These are phyloP conservation scores for Pecten maximus DNA, from an alignment of 2,888 invertebrate genomes.

Conservation along the genomic window DNA sequence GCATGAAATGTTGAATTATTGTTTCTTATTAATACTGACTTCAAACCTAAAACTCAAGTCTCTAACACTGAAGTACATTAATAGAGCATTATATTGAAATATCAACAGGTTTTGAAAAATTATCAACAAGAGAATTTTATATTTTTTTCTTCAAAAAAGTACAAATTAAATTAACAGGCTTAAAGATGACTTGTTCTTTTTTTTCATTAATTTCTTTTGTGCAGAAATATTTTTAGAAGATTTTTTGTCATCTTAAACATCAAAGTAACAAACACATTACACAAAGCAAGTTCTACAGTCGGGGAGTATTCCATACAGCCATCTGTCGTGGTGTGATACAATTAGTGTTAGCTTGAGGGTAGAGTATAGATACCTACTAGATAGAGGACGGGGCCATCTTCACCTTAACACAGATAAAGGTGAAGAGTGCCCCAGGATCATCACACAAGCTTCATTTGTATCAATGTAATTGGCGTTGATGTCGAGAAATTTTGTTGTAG, in stretches of 20 bases:
- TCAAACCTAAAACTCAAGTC: no score
- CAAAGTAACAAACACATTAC: background rate
- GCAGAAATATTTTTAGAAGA: no score
- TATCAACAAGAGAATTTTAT: no score
- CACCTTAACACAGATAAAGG: constrained; percentile 3
- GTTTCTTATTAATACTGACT: no score
- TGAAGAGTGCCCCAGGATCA: background rate
- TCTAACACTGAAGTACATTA: no score
- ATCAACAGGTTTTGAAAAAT: no score
- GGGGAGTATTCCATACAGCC: background rate
- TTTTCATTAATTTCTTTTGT: background rate
- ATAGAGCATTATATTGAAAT: no score
- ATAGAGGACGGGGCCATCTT: background rate
- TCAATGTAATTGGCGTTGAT: background rate
- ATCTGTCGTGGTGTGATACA: background rate
- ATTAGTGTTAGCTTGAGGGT: background rate
- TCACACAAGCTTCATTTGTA: background rate
- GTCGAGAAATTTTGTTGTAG: background rate
- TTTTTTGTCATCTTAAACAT: no score
- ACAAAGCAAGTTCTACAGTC: background rate
- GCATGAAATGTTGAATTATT: no score
- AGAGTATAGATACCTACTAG: background rate
- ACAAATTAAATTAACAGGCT: no score
- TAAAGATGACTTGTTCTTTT: background rate
- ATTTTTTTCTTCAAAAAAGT: no score